Conservation (phyloP, 2,113 vertebrate species). For the Macquaria australasica region DNA sequence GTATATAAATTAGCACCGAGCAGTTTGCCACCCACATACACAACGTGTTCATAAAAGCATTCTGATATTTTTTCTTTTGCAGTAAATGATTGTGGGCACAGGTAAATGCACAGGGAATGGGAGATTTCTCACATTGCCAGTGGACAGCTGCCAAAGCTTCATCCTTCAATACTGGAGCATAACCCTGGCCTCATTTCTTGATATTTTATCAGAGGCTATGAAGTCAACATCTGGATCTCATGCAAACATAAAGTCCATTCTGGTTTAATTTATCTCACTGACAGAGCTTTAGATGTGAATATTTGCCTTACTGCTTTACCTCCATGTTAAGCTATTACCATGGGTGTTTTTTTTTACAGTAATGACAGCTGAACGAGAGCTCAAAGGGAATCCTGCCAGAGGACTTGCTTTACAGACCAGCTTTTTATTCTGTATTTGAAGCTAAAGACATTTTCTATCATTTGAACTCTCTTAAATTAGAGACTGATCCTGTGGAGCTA, state of each 20-base stretch:
- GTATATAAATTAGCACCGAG: not conserved
- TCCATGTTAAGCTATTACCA: not conserved
- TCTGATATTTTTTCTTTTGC: not conserved
- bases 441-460: not conserved
- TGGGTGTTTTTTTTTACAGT: not conserved
- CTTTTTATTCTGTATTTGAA: not conserved
- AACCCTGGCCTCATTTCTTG: not conserved
- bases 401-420: not conserved
- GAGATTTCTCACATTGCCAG: not conserved
- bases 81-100: not conserved
- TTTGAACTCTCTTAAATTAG: not conserved
- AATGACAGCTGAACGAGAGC: not conserved
- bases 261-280: conserved; percentile 10
- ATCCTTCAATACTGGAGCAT: not conserved
- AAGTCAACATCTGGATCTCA: conserved; percentile 12
- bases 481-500: not conserved
- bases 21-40: not conserved
- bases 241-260: not conserved
- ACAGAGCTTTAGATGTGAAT: conserved; percentile 8
- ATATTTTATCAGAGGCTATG: not conserved
- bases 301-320: not conserved
- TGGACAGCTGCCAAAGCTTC: conserved; percentile 14
- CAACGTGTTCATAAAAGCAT: not conserved
- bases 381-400: not conserved
- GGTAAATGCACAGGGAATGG: not conserved